Base-by-base conservation (phyloP, 2,888 invertebrate genomes). In the Xanthorhoe spadicearia region DNA sequence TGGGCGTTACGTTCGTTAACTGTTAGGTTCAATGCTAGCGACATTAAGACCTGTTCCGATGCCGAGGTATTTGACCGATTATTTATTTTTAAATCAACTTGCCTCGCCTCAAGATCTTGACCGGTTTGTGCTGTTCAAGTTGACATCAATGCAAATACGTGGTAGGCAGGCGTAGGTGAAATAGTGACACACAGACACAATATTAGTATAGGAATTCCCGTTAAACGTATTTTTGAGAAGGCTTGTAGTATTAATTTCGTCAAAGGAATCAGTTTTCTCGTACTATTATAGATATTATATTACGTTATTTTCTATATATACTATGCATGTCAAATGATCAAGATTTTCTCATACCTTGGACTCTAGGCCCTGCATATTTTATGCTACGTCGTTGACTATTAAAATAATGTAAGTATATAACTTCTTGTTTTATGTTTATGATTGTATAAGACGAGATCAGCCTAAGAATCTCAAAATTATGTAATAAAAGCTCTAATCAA, bases 31-130 rank as follows among this genome's bases (percentile, higher is more conserved):
- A 68, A 43, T 32, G 55, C 70, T 73, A 75, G 71, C 71, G 73
- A 74, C 74, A 77, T 72, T 71, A 68, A 46, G 60, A 64, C 69
- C 72, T 69, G 77, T 73, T 74, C 70, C 68, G 61, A 67, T 62
- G 53, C 58, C 60, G 69, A 77, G 80, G 82, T 81, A 66, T 75
- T 81, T 77, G 78, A 79, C 80, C 78, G 78, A 76, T 77, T 77
- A 77, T 71, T 71, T 65, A 66, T 70, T 73, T 77, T 70, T 67
- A 43, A 75, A 71, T 66, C 66, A 74, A 55, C 59, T 58, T 38
- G 64, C 66, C 19, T 66, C 66, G 61, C 56, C 53, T 55, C 23
- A 52, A 68, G 32, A 51, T 61, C 38, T 69, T 69, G 70, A 71
- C 74, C 72, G 70, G 72, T 74, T 72, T 67, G 50, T 53, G 46